These are phyloP conservation scores for Nothoprocta perdicaria DNA, from an alignment of 2,113 vertebrate genomes.

Conservation along the genomic window DNA sequence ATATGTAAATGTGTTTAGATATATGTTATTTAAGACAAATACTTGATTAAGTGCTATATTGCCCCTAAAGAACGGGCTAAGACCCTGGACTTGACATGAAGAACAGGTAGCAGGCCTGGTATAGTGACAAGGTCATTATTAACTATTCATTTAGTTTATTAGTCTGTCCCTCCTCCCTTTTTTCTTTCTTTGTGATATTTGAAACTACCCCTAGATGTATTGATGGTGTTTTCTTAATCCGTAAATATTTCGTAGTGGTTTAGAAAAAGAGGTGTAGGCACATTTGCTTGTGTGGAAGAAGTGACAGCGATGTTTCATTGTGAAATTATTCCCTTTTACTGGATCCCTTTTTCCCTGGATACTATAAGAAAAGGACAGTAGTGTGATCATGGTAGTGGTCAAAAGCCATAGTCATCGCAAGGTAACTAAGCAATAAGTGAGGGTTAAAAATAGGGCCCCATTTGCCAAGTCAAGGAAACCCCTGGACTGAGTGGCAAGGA, in stretches of 20 bases:
- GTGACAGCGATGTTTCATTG: not conserved
- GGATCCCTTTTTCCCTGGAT: not conserved
- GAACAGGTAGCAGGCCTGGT: rapidly evolving
- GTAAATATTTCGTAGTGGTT: not conserved
- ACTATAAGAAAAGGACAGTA: not conserved
- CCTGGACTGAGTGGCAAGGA: rapidly evolving
- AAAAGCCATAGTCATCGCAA: not conserved
- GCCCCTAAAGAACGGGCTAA: not conserved
- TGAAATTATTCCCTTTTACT: not conserved
- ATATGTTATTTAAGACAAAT: no score
- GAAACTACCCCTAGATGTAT: not conserved
- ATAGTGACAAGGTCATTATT: not conserved
- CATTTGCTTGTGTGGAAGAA: not conserved
- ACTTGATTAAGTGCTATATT: not conserved
- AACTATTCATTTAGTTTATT: not conserved
- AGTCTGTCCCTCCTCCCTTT: not conserved
- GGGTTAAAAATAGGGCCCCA: not conserved
- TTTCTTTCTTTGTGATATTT: not conserved
- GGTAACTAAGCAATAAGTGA: not conserved
- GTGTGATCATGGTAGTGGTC: not conserved
- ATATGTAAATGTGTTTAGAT: no score
- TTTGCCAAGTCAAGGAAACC: not conserved
- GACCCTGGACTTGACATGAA: not conserved
- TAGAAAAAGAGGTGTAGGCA: not conserved
- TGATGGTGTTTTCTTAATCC: not conserved